Conservation (phyloP, 2,888 invertebrate species). For the Acronicta alni region DNA sequence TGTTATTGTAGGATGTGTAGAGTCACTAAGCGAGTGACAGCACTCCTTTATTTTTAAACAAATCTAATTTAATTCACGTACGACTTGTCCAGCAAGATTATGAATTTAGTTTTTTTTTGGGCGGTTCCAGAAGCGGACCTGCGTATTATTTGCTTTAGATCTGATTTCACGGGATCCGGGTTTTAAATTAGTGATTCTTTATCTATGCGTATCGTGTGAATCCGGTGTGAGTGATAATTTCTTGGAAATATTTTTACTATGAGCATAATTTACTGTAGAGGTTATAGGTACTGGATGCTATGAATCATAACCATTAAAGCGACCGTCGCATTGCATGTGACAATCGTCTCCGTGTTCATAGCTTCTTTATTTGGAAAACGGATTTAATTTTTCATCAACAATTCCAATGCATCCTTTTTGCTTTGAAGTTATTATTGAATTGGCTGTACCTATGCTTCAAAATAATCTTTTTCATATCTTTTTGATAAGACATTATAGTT, state of each 20-base stretch:
- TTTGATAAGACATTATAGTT: too few relatives aligned
- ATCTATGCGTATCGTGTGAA: conserved; percentile 21
- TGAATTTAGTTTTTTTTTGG: conserved; percentile 40
- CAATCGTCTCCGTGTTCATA: conserved; percentile 8
- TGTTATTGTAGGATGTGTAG: conserved; percentile 62
- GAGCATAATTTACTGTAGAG: conserved; percentile 16
- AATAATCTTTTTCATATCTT: too few relatives aligned
- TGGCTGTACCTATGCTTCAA: too few relatives aligned
- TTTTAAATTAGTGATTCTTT: conserved; percentile 12
- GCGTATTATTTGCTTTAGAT: conserved; percentile 20
- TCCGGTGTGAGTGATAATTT: conserved; percentile 17
- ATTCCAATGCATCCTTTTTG: too few relatives aligned
- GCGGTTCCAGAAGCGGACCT: conserved; percentile 49
- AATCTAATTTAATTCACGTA: conserved; percentile 17
- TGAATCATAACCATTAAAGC: conserved; percentile 32
- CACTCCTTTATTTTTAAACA: conserved; percentile 8
- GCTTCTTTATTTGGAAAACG: background rate
- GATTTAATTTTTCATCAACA: background rate
- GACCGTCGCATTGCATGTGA: conserved; percentile 42
- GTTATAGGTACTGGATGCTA: conserved; percentile 26
- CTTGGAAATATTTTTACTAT: conserved; percentile 7
- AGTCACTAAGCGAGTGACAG: conserved; percentile 6
- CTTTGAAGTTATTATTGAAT: too few relatives aligned
- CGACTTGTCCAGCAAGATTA: conserved; percentile 1
- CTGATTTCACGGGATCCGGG: conserved; percentile 7